These are phyloP conservation scores for Corvus cornix DNA, from an alignment of 2,113 vertebrate species.

Conservation along the genomic window DNA sequence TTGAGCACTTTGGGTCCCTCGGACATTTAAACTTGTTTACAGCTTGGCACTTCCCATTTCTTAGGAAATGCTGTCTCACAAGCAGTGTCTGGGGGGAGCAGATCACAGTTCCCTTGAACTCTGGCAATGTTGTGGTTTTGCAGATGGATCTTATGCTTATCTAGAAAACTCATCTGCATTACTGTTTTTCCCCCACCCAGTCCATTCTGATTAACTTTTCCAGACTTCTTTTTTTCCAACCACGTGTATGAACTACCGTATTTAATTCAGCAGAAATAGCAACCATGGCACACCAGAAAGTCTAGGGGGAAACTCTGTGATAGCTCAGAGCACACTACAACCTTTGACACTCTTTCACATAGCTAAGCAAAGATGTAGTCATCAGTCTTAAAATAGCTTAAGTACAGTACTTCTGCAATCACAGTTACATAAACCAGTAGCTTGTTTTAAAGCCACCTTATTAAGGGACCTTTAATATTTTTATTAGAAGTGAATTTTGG, in stretches of 20 bases:
- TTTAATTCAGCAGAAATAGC: neutral
- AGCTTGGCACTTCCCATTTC: slow-evolving; percentile 27
- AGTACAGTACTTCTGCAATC: slow-evolving; percentile 43
- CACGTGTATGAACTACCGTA: neutral
- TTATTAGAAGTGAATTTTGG: neutral
- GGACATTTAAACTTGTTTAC: slow-evolving; percentile 22
- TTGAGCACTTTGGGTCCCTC: neutral
- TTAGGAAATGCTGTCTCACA: neutral
- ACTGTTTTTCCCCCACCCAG: neutral
- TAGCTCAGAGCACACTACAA: neutral
- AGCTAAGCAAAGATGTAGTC: slow-evolving; percentile 54
- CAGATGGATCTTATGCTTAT: neutral
- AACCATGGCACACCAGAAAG: neutral
- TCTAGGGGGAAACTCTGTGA: neutral
- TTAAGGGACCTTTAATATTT: neutral
- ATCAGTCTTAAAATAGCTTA: slow-evolving; percentile 64
- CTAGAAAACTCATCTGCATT: neutral
- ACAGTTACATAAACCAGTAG: slow-evolving; percentile 55
- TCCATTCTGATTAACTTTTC: neutral
- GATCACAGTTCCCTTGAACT: neutral
- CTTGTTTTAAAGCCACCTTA: slow-evolving; percentile 20
- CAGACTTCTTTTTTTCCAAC: neutral
- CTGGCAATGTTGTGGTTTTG: neutral
- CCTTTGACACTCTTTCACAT: slow-evolving; percentile 47
- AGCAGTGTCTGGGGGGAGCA: neutral